Evolutionary conservation across 2,797 vertebrate genomes (phyloP).

Genomic region (Toxotes lorentzi): DNA sequence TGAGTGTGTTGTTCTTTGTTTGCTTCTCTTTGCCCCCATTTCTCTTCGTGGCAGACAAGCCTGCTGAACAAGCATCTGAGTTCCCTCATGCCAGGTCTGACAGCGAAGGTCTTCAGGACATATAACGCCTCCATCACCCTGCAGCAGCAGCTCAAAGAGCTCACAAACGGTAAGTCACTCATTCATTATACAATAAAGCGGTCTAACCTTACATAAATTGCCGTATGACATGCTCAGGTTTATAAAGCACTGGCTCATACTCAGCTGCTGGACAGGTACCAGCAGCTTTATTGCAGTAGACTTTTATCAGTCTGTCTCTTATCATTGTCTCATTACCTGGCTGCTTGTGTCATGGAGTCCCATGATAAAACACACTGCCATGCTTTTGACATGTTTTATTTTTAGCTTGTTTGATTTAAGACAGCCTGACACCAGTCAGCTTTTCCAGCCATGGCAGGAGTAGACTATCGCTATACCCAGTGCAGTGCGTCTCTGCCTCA

Average conservation of each 20-base stretch:
- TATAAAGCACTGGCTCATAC: constrained; percentile 4
- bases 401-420: constrained; percentile 45
- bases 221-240: background rate
- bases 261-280: background rate
- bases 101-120: constrained; percentile 88
- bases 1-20: constrained; percentile 3
- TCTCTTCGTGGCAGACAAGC: constrained; percentile 65
- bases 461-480: constrained; percentile 39
- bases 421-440: constrained; percentile 28
- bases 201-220: background rate
- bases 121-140: constrained; percentile 87
- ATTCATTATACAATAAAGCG: constrained; percentile 10
- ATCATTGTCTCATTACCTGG: constrained; percentile 14
- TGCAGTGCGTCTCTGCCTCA: constrained; percentile 35
- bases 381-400: constrained; percentile 40
- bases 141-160: constrained; percentile 85
- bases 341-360: constrained; percentile 27
- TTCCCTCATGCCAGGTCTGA: constrained; percentile 86
- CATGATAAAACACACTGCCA: constrained; percentile 28
- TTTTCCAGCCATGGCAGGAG: constrained; percentile 44
- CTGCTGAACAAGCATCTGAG: constrained; percentile 83
- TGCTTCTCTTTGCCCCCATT: background rate
- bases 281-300: constrained; percentile 5
- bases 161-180: constrained; percentile 80
- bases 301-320: constrained; percentile 12